These are phyloP conservation scores for Sebastes hopkinsi DNA, from an alignment of 2,797 vertebrate genomes.

Conservation along the genomic window DNA sequence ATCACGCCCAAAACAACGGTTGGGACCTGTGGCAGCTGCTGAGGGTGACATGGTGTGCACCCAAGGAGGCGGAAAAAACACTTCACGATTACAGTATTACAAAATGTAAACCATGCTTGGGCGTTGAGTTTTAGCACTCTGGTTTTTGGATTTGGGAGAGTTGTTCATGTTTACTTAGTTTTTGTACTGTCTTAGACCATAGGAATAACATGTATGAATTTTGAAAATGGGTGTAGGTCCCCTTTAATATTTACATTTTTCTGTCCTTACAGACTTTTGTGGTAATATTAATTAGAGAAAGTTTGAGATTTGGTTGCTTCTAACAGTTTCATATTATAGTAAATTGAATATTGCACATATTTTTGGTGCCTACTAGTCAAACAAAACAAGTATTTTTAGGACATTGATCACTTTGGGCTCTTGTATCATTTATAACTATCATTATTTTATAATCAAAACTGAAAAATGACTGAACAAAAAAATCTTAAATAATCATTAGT, in stretches of 20 bases:
- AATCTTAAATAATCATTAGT: background rate
- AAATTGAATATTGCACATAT: background rate
- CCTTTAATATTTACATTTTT: background rate
- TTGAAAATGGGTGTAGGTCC: too few species aligned
- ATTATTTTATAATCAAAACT: background rate
- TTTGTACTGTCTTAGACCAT: too few species aligned
- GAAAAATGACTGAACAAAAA: background rate
- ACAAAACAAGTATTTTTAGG: background rate
- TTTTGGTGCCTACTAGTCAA: background rate
- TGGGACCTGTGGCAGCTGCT: constrained; percentile 11
- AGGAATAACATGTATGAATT: too few species aligned
- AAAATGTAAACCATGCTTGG: background rate
- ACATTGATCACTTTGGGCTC: background rate
- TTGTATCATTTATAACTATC: background rate
- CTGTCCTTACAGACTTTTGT: background rate
- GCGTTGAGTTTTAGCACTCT: background rate
- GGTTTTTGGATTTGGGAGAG: too few species aligned
- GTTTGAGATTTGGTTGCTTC: background rate
- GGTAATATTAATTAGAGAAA: rapidly evolving
- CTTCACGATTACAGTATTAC: too few species aligned
- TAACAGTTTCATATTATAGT: background rate
- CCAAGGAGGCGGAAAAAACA: background rate
- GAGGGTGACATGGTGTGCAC: background rate
- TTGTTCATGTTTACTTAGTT: too few species aligned
- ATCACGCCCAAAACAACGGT: background rate